These are phyloP conservation scores for Zaprionus nigranus DNA, from an alignment of 1,140 invertebrate species.

Conservation along the genomic window DNA sequence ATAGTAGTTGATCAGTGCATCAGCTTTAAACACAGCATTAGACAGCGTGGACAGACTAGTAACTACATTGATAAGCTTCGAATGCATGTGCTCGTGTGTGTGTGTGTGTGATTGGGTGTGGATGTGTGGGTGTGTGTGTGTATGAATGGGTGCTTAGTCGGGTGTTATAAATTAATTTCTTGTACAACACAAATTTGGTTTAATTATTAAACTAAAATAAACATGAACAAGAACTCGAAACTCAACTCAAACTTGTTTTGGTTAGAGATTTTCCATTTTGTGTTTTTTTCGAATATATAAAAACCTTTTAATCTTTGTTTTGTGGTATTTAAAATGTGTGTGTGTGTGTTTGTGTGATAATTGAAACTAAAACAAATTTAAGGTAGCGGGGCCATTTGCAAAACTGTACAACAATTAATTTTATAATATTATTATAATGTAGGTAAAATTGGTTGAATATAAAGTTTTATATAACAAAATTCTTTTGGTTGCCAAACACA, in stretches of 20 bases:
- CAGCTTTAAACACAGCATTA: slow-evolving; percentile 54
- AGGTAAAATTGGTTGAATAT: slow-evolving; percentile 8
- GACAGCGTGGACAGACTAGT: slow-evolving; percentile 62
- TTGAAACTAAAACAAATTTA: slow-evolving; percentile 82
- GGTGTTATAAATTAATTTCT: slow-evolving; percentile 76
- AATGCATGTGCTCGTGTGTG: slow-evolving; percentile 44
- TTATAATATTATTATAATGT: slow-evolving; percentile 27
- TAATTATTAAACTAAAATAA: slow-evolving; percentile 57
- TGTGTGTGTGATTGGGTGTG: slow-evolving; percentile 26
- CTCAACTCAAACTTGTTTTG: slow-evolving; percentile 65
- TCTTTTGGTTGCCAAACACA: slow-evolving; percentile 82
- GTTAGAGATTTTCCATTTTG: slow-evolving; percentile 42
- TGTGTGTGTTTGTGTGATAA: slow-evolving; percentile 17
- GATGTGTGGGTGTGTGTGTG: slow-evolving; percentile 41
- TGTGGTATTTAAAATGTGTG: slow-evolving; percentile 29
- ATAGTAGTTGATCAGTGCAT: slow-evolving; percentile 5
- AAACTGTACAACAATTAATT: slow-evolving; percentile 76
- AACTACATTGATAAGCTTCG: slow-evolving; percentile 75
- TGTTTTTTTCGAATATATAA: slow-evolving; percentile 16
- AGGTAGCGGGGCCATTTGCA: slow-evolving; percentile 83
- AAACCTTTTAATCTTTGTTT: slow-evolving; percentile 32
- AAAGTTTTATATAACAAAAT: slow-evolving; percentile 51
- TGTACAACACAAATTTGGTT: slow-evolving; percentile 73
- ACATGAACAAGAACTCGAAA: slow-evolving; percentile 61
- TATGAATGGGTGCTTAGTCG: slow-evolving; percentile 61